Conservation (phyloP, 1,140 invertebrate species). For the Hylaeus volcanicus region DNA sequence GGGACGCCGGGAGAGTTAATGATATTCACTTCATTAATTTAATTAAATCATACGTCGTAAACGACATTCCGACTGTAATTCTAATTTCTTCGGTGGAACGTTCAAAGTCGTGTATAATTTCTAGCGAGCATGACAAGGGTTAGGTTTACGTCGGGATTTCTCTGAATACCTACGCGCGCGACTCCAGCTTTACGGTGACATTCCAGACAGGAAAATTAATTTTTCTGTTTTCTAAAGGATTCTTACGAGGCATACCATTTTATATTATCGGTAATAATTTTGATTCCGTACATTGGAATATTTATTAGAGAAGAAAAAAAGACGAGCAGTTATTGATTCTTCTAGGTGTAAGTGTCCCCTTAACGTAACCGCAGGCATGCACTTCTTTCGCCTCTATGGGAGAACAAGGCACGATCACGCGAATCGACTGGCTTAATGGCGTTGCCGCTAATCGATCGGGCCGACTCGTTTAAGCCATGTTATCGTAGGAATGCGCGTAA, state of each 20-base stretch:
- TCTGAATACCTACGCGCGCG: neutral
- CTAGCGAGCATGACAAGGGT: too few relatives aligned
- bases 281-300: too few relatives aligned
- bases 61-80: neutral
- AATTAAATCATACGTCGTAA: neutral
- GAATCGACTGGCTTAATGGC: slow-evolving; percentile 25
- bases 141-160: neutral
- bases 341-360: neutral
- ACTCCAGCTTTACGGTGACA: too few relatives aligned
- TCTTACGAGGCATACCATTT: too few relatives aligned
- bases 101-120: neutral
- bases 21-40: neutral
- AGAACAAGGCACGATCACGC: neutral
- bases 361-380: neutral
- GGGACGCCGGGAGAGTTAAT: neutral
- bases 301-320: too few relatives aligned
- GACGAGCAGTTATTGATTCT: too few relatives aligned
- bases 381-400: neutral
- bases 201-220: too few relatives aligned
- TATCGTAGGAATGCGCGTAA: slow-evolving; percentile 60
- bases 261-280: too few relatives aligned
- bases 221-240: too few relatives aligned
- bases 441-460: slow-evolving; percentile 49
- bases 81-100: neutral
- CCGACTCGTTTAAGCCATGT: slow-evolving; percentile 25